Evolutionary conservation across 2,888 invertebrate species (phyloP), one percentile per base, ranked within the genome.

Genomic region (Agapostemon virescens): DNA sequence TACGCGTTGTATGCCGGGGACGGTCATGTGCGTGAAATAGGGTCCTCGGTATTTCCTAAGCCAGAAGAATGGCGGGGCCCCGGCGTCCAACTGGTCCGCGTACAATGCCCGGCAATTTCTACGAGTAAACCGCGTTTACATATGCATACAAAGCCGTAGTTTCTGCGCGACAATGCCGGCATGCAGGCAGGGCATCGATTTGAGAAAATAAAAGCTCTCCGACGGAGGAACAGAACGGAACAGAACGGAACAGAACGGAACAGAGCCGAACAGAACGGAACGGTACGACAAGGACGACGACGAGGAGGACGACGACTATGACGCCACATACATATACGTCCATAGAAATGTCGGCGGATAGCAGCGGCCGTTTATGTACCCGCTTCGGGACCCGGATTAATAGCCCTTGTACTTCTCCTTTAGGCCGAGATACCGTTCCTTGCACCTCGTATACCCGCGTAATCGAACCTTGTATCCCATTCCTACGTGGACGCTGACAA

Each of bases 141-240:
- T 90, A 89, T 88, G 89, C 89, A 89, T 88, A 89, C 89, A 90
- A 89, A 89, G 88, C 85, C 85, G 83, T 71, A 80, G 85, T 81
- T 87, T 81, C 84, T 83, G 84, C 77, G 85, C 84, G 85, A 86
- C 87, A 89, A 88, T 87, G 86, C 83, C 80, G 81, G 64, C 78
- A 78, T 84, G 74, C 80, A 77, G 79, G 71, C 84, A 78, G 74
- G 81, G 84, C 86, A 84, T 89, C 89, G 88, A 88, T 88, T 89
- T 81, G 85, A 84, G 86, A 83, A 87, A 89, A 88, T 87, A 89
- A 89, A 89, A 85, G 84, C 69, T 83, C 79, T 45, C 40, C 58
- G 69, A 49, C 40, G 52, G 66, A 55, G 64, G 71, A 63, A 63
- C 33, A 36, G 63, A 63, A 63, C 63, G 36, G n/a, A 33, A 63